Base-by-base conservation (phyloP, 1,140 invertebrate species). In the Diorhabda elongata region DNA sequence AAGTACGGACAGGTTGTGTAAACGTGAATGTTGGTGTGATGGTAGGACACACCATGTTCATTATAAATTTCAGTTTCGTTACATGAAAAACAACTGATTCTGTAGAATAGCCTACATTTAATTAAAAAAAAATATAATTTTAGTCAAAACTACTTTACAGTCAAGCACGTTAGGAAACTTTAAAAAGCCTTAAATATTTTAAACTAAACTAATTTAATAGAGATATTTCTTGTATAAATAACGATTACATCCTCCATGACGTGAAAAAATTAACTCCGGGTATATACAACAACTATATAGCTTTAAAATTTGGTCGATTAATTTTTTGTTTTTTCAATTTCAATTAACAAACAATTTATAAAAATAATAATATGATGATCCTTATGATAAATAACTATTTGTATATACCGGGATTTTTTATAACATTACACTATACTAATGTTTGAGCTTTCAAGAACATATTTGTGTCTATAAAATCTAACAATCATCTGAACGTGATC, bases 201-300 rank as follows among this genome's bases (percentile, higher is more conserved):
- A 52, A 52, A 52, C n/a, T 52, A 52, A 52, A n/a, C 47, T n/a
- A 52, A 52, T 6, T 52, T 52, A 52, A 52, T 52, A 52, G n/a
- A 52, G 6, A 52, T 52, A 52, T 8, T n/a, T 52, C 9, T 52
- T 52, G 6, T 52, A 8, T 3, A 52, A 52, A 6, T 52, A 52
- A 52, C 47, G 47, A 52, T 4, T 52, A n/a, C n/a, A 52, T 3
- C 4, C 47, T 52, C 47, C 47, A 52, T 8, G 3, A 52, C 6
- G 47, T 8, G 47, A 52, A 52, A 52, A 6, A 52, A 52, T 52
- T 3, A 52, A 8, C 47, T 52, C 47, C 47, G 6, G 47, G 47
- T 52, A 52, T 52, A 52, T 52, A 52, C 47, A 52, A 52, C 47
- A 52, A 52, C 47, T 4, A 52, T 6, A 52, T 52, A 26, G 26